Conservation (phyloP, 2,113 vertebrate species). For the Theristicus caerulescens region DNA sequence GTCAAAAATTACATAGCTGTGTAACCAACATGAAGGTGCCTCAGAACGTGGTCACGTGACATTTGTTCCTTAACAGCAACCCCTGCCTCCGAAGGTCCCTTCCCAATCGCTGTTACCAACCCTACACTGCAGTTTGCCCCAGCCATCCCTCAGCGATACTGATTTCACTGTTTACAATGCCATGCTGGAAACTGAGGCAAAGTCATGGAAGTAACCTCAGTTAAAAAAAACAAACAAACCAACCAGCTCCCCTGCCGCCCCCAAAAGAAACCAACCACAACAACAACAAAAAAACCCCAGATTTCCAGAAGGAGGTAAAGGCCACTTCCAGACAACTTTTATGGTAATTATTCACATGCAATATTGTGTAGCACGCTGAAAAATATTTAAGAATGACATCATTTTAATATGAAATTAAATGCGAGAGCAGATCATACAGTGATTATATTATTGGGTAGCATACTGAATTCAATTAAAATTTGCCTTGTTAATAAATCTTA, state of each 20-base stretch:
- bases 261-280: neutral
- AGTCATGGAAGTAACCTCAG: neutral
- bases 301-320: neutral
- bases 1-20: neutral
- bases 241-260: rapidly evolving
- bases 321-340: neutral
- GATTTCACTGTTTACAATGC: neutral
- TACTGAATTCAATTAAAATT: slow-evolving; percentile 1
- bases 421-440: neutral
- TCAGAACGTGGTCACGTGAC: rapidly evolving
- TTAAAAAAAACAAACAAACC: neutral
- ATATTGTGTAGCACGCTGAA: neutral
- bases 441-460: neutral
- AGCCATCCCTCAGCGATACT: neutral
- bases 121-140: neutral
- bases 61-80: neutral
- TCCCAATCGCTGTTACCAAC: neutral
- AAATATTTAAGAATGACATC: neutral
- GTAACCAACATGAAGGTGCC: neutral
- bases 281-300: neutral
- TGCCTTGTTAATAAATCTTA: neutral
- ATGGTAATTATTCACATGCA: neutral
- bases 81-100: neutral
- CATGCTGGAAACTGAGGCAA: neutral
- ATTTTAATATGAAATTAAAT: slow-evolving; percentile 9